phyloP scores from a whole-genome alignment of 2,113 vertebrate genomes.

The Pongo abelii region DNA sequence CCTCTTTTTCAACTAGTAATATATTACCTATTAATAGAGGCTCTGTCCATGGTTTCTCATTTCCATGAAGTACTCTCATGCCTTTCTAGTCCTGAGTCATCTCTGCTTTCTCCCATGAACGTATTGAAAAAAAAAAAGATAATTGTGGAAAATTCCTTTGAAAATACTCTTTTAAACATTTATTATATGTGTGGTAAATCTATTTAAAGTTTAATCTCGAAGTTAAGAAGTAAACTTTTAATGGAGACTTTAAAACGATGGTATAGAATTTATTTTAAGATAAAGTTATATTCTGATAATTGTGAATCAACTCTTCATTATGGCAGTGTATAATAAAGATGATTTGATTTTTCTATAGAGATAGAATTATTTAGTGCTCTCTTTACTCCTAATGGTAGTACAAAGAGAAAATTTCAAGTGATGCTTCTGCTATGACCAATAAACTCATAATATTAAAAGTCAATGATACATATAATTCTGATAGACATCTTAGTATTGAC shows the following conservation, averaged over 20 bases:
- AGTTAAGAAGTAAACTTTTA: background rate
- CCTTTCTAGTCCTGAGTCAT: background rate
- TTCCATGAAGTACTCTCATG: background rate
- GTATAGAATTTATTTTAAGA: background rate
- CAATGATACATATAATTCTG: background rate
- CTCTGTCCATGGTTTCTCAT: background rate
- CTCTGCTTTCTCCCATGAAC: background rate
- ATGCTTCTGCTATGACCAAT: background rate
- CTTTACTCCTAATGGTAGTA: background rate
- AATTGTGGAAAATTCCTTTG: background rate
- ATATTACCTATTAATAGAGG: background rate
- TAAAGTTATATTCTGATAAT: background rate
- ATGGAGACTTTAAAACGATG: background rate
- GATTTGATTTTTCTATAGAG: background rate
- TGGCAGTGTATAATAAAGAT: background rate
- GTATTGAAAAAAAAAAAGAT: background rate
- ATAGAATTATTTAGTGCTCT: background rate
- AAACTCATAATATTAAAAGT: background rate
- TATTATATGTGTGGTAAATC: background rate
- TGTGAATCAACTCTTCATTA: background rate
- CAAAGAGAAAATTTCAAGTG: background rate
- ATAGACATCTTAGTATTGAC: background rate
- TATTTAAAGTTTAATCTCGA: background rate
- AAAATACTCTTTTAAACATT: background rate
- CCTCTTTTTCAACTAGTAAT: background rate